Base-by-base conservation (phyloP, 2,888 invertebrate species). In the Dichetophora obliterata region DNA sequence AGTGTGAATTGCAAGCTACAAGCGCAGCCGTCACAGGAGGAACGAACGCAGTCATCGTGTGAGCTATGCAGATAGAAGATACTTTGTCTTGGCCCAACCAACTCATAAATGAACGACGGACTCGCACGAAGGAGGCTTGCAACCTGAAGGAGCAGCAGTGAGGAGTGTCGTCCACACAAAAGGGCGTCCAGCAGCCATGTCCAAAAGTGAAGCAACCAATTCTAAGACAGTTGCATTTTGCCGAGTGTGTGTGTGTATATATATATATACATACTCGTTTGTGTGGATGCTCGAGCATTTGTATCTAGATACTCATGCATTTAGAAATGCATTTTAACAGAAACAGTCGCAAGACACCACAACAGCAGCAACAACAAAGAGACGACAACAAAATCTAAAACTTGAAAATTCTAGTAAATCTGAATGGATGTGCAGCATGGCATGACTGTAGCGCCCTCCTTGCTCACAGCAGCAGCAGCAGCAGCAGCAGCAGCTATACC, bases 321-420 rank as follows among this genome's bases (percentile, higher is more conserved):
- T 43, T 59, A 24, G 24, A 6, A 59, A 19, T 59, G 59, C 14
- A 22, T 59, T 19, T 59, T 59, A 59, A 27, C 59, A 59, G 59
- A 24, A 59, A 59, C 59, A 59, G 59, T 59, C 59, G 54, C 22
- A 19, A 22, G 19, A 54, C 19, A 22, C 6, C 54, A 54, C 9
- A 54, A 54, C 19, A 54, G 16, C 59, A 22, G 27, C 24, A 14
- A 59, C 24, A 6, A 59, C 24, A 5, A 22, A 59, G 16, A 59
- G 54, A 59, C 59, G 27, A 59, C 19, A 59, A 19, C 59, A 59
- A 59, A 59, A 59, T 27, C 9, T 27, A 63, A 63, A 37, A 65
- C 27, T 65, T 19, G 37, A n/a, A 65, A 65, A 65, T 65, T 65
- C 34, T 3, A n/a, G 31, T 65, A 65, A 65, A 65, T 31, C 63